A percentile compares a stretch with the other conserved stretches of the same genome.
Evolutionary conservation across 2,797 vertebrate species (phyloP).

Genomic region (Nothura maculosa): DNA sequence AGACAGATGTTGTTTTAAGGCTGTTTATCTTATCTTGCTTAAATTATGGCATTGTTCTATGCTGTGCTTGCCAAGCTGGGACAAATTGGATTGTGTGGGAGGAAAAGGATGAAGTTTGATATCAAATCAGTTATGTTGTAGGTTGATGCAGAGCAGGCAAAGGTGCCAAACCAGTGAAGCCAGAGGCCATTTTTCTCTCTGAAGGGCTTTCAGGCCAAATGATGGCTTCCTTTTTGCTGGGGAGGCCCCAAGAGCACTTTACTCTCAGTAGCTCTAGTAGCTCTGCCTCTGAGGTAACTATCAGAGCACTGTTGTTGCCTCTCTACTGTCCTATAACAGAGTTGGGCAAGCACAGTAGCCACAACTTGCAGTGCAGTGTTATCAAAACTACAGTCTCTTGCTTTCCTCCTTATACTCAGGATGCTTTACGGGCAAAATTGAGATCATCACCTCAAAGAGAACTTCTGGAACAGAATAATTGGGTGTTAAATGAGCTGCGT

Average conservation of each 20-base stretch:
- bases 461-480: not conserved
- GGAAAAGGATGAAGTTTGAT: not conserved
- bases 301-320: not conserved
- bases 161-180: not conserved
- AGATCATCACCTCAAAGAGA: not conserved
- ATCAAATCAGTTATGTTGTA: not conserved
- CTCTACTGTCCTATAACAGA: not conserved
- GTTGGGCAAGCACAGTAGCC: not conserved
- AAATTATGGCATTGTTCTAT: not conserved
- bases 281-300: not conserved
- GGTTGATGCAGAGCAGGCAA: not conserved
- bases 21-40: not conserved
- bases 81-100: not conserved
- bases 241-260: not conserved
- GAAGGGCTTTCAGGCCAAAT: not conserved
- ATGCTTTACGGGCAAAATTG: not conserved
- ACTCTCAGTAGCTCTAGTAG: not conserved
- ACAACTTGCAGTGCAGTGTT: not conserved
- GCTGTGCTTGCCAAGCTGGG: not conserved
- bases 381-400: not conserved
- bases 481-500: not conserved
- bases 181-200: not conserved
- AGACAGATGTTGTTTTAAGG: too few relatives aligned
- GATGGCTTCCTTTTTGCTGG: not conserved
- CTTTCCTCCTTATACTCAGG: not conserved